Conservation (phyloP, 2,113 vertebrate species). For the Kobus ellipsiprymnus region DNA sequence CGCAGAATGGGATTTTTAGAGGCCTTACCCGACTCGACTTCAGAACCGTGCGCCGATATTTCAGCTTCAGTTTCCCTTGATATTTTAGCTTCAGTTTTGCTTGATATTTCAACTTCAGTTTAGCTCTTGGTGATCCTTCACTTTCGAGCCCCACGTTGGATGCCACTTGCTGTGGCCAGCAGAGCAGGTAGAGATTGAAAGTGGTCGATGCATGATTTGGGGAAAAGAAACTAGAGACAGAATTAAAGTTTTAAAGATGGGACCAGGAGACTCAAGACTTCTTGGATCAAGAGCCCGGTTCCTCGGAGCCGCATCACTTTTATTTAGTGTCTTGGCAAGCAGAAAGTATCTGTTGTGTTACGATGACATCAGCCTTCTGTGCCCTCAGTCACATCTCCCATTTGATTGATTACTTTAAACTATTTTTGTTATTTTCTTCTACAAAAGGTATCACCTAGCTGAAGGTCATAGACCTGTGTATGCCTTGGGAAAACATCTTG, state of each 20-base stretch:
- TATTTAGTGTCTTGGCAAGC: background rate
- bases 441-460: background rate
- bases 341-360: background rate
- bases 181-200: background rate
- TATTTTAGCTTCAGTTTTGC: background rate
- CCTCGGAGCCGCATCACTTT: background rate
- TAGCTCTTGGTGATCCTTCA: background rate
- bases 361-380: background rate
- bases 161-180: background rate
- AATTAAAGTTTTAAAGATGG: background rate
- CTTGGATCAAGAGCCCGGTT: background rate
- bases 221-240: background rate
- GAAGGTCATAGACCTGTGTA: background rate
- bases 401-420: background rate
- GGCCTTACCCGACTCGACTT: background rate
- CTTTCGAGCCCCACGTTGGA: background rate
- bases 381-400: background rate
- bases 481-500: background rate
- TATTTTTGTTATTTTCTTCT: background rate
- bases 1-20: background rate
- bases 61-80: background rate
- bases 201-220: background rate
- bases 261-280: fast-evolving
- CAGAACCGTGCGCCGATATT: fast-evolving
- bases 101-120: background rate